A percentile compares a stretch with the other conserved stretches of the same genome.
phyloP scores from a whole-genome alignment of 1,140 invertebrate species.

The Daktulosphaira vitifoliae region DNA sequence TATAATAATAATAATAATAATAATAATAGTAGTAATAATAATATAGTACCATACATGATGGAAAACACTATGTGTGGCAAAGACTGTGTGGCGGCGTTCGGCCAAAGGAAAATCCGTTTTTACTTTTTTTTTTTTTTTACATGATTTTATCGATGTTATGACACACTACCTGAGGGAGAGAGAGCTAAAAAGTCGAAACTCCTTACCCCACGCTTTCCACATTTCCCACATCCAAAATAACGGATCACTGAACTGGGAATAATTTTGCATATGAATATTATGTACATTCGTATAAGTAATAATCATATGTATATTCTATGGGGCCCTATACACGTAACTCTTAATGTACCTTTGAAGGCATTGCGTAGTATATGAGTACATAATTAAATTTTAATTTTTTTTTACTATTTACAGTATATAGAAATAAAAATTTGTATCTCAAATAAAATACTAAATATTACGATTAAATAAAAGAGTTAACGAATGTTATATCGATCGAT shows the following conservation, averaged over 20 bases:
- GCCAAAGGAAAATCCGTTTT: constrained; percentile 20
- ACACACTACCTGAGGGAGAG: neutral
- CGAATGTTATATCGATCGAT: too few relatives aligned
- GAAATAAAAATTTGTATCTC: too few relatives aligned
- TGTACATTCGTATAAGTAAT: neutral
- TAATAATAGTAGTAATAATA: too few relatives aligned
- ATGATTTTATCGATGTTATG: constrained; percentile 23
- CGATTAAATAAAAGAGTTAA: too few relatives aligned
- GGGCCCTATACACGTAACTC: too few relatives aligned
- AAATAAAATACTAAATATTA: too few relatives aligned
- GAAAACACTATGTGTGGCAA: constrained; percentile 1
- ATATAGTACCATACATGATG: too few relatives aligned
- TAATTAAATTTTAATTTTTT: neutral
- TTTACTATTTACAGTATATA: neutral
- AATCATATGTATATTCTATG: neutral
- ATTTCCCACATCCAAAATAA: constrained; percentile 11
- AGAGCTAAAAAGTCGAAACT: neutral
- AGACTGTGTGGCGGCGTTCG: neutral
- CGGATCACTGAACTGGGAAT: constrained; percentile 22
- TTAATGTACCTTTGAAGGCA: constrained; percentile 8
- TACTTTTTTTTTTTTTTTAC: too few relatives aligned
- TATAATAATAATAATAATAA: too few relatives aligned
- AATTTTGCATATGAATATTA: constrained; percentile 25
- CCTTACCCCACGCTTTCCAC: neutral
- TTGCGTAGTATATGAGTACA: neutral